Conservation (phyloP, 1,140 invertebrate genomes). For the Bombus waltoni region DNA sequence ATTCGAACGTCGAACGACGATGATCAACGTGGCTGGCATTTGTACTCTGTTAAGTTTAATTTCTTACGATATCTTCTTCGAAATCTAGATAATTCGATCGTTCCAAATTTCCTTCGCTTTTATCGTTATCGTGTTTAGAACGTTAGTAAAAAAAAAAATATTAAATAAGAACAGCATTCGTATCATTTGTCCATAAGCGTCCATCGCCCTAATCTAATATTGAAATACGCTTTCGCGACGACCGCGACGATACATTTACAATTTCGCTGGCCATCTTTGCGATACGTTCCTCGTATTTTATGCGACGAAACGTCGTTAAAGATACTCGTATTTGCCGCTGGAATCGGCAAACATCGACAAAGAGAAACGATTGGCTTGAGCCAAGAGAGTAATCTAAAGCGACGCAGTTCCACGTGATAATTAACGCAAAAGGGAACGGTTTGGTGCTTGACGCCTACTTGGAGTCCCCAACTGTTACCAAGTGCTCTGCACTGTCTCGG, state of each 20-base stretch:
- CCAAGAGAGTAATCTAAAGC: conserved; percentile 42
- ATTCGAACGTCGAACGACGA: neutral
- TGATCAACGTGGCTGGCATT: neutral
- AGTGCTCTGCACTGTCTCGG: conserved; percentile 54
- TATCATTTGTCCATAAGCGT: neutral
- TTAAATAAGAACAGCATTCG: too few species aligned
- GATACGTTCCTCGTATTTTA: neutral
- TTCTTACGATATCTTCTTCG: too few species aligned
- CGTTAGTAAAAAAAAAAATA: neutral
- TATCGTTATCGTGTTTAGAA: neutral
- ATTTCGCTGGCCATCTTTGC: neutral
- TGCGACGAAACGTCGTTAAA: neutral
- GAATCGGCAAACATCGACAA: neutral
- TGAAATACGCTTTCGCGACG: neutral
- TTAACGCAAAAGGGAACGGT: conserved; percentile 44
- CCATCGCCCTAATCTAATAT: too few species aligned
- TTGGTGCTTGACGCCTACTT: conserved; percentile 35
- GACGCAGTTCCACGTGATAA: conserved; percentile 36
- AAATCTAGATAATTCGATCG: neutral
- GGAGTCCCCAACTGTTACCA: conserved; percentile 38
- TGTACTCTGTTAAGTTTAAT: neutral
- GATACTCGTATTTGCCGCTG: neutral
- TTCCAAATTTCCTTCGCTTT: neutral
- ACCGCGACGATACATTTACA: neutral
- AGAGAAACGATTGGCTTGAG: neutral